A percentile compares a stretch with the other conserved stretches of the same genome.
These are phyloP conservation scores for Pseudorhiza aurosa DNA, from an alignment of 30 jellyfish, hydroid and myxozoan species.

Conservation along the genomic window DNA sequence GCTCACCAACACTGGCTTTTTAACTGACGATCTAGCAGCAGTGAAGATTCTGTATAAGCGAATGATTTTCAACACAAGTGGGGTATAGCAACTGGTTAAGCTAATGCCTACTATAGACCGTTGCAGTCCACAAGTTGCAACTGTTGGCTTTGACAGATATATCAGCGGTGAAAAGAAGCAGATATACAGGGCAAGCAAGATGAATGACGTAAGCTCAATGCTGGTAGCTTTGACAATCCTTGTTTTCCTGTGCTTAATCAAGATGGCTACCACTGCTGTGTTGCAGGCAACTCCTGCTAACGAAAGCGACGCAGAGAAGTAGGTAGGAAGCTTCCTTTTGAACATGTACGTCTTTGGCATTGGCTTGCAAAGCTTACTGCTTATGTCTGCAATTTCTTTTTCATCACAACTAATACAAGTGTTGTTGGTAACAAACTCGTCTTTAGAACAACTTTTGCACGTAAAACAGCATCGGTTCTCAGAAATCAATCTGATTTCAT, in stretches of 20 bases:
- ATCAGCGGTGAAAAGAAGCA: constrained; percentile 61
- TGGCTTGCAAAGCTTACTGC: constrained; percentile 13
- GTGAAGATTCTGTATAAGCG: constrained; percentile 89
- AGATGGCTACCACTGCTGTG: constrained; percentile 45
- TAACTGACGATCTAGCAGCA: constrained; percentile 53
- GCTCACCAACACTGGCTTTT: constrained; percentile 76
- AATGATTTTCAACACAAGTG: constrained; percentile 84
- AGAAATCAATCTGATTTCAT: constrained; percentile 11
- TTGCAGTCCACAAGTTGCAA: constrained; percentile 64
- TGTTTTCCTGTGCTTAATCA: constrained; percentile 54
- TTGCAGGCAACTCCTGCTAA: constrained; percentile 53
- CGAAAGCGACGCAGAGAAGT: constrained; percentile 27
- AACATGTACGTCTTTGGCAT: constrained; percentile 48
- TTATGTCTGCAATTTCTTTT: constrained; percentile 32
- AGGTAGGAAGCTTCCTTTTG: background rate
- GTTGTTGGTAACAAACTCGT: constrained; percentile 37
- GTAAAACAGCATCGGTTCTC: constrained; percentile 69
- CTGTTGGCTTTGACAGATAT: constrained; percentile 51
- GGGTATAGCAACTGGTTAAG: constrained; percentile 92
- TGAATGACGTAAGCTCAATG: constrained; percentile 76
- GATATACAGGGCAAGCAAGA: constrained; percentile 45
- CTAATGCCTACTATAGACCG: constrained; percentile 83
- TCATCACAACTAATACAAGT: constrained; percentile 59
- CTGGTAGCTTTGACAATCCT: constrained; percentile 85
- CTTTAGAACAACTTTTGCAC: constrained; percentile 60